Base-by-base conservation (phyloP, 2,113 vertebrate genomes). In the Cheilinus undulatus region DNA sequence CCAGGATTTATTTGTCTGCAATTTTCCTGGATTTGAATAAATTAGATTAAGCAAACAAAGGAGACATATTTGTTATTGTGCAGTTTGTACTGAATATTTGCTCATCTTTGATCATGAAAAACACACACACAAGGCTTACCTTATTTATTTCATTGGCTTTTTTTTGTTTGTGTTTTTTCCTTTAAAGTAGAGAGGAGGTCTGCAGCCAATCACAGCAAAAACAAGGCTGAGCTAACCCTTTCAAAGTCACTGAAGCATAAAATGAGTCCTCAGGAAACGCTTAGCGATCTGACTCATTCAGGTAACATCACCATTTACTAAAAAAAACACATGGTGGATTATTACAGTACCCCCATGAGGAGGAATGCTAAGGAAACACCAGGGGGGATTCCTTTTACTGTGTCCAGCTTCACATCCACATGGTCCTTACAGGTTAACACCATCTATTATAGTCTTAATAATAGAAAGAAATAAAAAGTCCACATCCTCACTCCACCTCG, bases 221-320 rank as follows among this genome's bases (percentile, higher is more conserved):
- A 48, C 30, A 42, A 32, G 7, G 36, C 76, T 65, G 45, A 57
- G 71, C 17, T 0, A 56, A 26, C 40, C 42, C 49, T 42, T 48
- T 79, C 46, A 83, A 82, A 84, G 48, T 26, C 52, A 64, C 23
- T 24, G 65, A 80, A 71, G 59, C 67, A 12, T 71, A 80, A 78
- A 85, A 83, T 34, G 49, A 72, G 64, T 65, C 61, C 45, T 43
- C 48, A 42, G 69, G 63, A 67, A 72, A 69, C 3, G 40, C 72
- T 26, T 13, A 78, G 62, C 2, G n/a, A 75, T 52, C 28, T 32
- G 51, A 76, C 57, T 82, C 60, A 68, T 73, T 76, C 64, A 75
- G 67, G 58, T 78, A 61, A 65, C 36, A 60, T 81, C 65, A 78
- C 71, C 58, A 71, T 63, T 80, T 83, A 80, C 70, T n/a, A 68